A percentile compares a stretch with the other conserved stretches of the same genome.
Evolutionary conservation across 2,888 invertebrate species (phyloP).

Genomic region (Adineta ricciae): DNA sequence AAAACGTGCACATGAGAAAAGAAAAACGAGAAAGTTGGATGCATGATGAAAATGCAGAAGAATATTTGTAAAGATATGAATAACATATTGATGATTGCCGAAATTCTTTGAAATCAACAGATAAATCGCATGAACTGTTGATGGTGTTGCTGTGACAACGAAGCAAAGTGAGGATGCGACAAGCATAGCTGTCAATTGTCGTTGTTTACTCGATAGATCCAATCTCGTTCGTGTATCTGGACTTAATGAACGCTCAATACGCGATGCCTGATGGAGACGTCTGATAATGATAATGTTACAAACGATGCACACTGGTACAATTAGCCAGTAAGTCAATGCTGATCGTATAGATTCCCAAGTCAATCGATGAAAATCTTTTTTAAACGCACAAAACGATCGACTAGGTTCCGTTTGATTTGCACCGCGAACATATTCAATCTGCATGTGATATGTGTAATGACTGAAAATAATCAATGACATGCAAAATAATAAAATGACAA

Average conservation of each 20-base stretch:
- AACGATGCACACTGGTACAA: not conserved
- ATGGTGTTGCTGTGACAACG: not conserved
- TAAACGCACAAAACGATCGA: not conserved
- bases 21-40: not conserved
- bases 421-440: not conserved
- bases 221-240: not conserved
- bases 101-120: not conserved
- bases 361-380: not conserved
- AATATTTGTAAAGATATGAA: not conserved
- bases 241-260: not conserved
- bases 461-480: not conserved
- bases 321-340: not conserved
- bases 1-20: conserved; percentile 2
- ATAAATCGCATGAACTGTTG: not conserved
- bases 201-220: not conserved
- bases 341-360: not conserved
- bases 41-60: conserved; percentile 18
- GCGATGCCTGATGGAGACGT: not conserved
- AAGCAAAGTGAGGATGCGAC: not conserved
- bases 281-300: not conserved
- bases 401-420: not conserved
- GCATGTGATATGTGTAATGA: not conserved
- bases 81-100: not conserved
- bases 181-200: not conserved
- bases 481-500: not conserved